Conservation (phyloP, 2,113 vertebrate genomes). For the Castor canadensis region DNA sequence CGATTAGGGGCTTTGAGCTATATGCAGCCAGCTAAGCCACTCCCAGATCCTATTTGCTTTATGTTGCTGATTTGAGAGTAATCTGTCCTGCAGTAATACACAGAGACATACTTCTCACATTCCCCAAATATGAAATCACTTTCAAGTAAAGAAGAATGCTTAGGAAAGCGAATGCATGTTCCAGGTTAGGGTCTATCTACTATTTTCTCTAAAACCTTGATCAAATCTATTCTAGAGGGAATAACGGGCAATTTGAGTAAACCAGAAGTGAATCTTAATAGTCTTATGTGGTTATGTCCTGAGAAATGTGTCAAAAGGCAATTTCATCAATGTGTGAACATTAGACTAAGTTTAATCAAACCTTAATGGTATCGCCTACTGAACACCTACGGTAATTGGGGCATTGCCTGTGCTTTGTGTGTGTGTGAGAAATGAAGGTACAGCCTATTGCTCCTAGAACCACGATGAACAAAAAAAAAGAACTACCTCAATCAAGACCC, state of each 20-base stretch:
- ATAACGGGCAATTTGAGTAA: conserved; percentile 5
- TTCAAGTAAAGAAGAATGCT: neutral
- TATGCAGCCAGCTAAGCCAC: neutral
- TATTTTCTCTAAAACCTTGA: neutral
- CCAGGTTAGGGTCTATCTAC: neutral
- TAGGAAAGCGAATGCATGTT: neutral
- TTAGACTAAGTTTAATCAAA: neutral
- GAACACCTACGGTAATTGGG: neutral
- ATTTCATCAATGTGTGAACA: neutral
- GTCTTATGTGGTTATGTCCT: neutral
- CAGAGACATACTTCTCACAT: neutral
- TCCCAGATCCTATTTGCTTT: neutral
- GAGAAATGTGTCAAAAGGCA: neutral
- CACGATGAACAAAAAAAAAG: neutral
- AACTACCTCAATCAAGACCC: neutral
- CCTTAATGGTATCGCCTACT: too few species aligned
- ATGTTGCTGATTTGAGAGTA: neutral
- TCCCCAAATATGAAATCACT: neutral
- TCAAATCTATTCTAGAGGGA: neutral
- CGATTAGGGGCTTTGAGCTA: neutral
- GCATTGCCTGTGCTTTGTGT: too few species aligned
- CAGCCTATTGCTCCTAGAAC: neutral
- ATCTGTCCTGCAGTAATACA: neutral
- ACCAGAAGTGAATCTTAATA: neutral
- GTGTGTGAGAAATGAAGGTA: neutral